Percentiles rank a stretch among this genome's conserved stretches.
These are phyloP conservation scores for Colletes gigas DNA, from an alignment of 1,140 invertebrate genomes.

Conservation along the genomic window DNA sequence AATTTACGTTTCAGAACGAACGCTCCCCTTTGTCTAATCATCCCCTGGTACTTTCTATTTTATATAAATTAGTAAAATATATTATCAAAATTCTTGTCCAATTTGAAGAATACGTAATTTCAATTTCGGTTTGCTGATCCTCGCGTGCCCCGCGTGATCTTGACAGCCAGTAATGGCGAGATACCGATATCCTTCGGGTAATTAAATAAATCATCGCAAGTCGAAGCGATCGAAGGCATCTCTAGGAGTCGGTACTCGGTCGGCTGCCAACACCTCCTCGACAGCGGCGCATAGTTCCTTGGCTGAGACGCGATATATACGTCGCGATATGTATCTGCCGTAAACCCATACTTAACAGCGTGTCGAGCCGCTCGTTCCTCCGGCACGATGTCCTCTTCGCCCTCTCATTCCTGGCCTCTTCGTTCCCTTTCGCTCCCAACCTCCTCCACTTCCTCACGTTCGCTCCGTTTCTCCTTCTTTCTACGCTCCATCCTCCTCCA, in stretches of 20 bases:
- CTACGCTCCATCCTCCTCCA: slow-evolving; percentile 5
- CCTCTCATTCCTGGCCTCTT: not conserved
- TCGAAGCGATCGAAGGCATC: slow-evolving; percentile 12
- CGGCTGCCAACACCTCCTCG: slow-evolving; percentile 54
- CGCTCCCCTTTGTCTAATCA: not conserved
- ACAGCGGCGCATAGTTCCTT: slow-evolving; percentile 56
- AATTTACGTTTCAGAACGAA: not conserved
- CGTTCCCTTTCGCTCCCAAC: slow-evolving; percentile 40
- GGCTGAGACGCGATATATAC: slow-evolving; percentile 63
- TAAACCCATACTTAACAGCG: slow-evolving; percentile 69
- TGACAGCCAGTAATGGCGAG: not conserved
- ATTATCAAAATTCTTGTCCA: too few relatives aligned
- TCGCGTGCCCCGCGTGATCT: not conserved
- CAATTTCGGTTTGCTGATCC: not conserved
- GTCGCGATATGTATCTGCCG: slow-evolving; percentile 65
- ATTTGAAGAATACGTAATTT: not conserved
- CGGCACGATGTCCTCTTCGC: slow-evolving; percentile 41
- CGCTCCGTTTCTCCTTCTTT: slow-evolving; percentile 14
- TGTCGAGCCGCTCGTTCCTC: slow-evolving; percentile 56
- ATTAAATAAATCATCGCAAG: slow-evolving; percentile 35
- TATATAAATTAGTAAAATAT: too few relatives aligned
- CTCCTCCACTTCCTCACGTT: slow-evolving; percentile 28
- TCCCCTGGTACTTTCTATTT: too few relatives aligned
- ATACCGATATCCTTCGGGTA: slow-evolving; percentile 3
- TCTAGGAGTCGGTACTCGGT: slow-evolving; percentile 1